phyloP scores from a whole-genome alignment of 1,140 invertebrate species.

The Trissolcus basalis region DNA sequence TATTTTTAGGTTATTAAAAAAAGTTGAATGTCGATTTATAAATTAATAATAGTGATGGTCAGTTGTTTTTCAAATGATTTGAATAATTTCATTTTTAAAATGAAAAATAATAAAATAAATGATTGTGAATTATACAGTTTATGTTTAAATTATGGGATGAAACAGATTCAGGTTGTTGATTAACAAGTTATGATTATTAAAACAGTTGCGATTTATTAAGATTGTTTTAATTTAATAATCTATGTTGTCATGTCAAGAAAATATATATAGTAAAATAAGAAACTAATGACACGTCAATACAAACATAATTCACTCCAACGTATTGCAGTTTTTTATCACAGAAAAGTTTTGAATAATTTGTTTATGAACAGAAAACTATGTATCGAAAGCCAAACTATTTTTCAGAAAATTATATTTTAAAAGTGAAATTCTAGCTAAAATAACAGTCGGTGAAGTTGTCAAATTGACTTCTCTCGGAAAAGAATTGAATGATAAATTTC shows the following conservation, averaged over 20 bases:
- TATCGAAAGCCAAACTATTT: neutral
- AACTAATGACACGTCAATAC: slow-evolving; percentile 21
- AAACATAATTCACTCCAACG: slow-evolving; percentile 37
- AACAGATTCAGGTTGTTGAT: neutral
- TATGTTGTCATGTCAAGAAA: slow-evolving; percentile 19
- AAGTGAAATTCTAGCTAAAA: too few relatives aligned
- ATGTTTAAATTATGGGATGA: neutral
- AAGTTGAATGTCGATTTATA: too few relatives aligned
- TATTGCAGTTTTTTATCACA: slow-evolving; percentile 33
- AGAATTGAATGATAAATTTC: too few relatives aligned
- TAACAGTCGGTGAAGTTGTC: too few relatives aligned
- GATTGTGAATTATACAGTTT: too few relatives aligned
- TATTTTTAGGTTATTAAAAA: neutral
- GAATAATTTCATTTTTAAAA: too few relatives aligned
- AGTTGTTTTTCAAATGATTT: too few relatives aligned
- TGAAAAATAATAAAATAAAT: too few relatives aligned
- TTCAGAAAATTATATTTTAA: neutral
- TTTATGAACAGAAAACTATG: neutral
- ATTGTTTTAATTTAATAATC: slow-evolving; percentile 18
- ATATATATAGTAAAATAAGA: slow-evolving; percentile 25
- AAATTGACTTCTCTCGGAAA: too few relatives aligned
- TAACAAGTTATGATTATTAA: neutral
- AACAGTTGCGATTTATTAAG: neutral
- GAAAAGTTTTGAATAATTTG: slow-evolving; percentile 6
- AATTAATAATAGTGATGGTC: too few relatives aligned